These are phyloP conservation scores for Kryphioiulus occultus DNA, from an alignment of 2,888 invertebrate species.

Conservation along the genomic window DNA sequence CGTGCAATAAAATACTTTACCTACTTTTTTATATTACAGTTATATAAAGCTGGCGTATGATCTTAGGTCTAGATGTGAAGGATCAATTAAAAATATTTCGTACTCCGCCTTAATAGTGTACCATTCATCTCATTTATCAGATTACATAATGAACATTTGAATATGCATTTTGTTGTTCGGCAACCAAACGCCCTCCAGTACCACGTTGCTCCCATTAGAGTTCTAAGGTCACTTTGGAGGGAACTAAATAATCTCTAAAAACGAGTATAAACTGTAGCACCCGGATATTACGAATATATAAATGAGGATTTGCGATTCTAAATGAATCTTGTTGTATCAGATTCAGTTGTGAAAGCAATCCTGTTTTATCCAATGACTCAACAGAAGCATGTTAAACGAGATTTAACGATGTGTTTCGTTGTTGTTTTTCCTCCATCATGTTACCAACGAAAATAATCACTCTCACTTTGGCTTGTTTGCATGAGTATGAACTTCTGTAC, in stretches of 20 bases:
- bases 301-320: neutral
- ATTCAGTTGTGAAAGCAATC: neutral
- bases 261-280: neutral
- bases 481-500: neutral
- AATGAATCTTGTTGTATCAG: neutral
- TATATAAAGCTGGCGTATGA: constrained; percentile 1
- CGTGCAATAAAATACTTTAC: neutral
- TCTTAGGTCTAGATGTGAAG: neutral
- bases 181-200: neutral
- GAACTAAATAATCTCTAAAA: neutral
- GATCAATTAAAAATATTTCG: constrained; percentile 1
- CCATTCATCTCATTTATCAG: constrained; percentile 13
- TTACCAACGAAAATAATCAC: neutral
- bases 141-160: constrained; percentile 35
- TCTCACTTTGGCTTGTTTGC: constrained; percentile 1
- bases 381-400: constrained; percentile 20
- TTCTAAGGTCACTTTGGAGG: constrained; percentile 17
- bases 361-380: constrained; percentile 27
- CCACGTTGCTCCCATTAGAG: neutral
- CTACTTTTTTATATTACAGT: neutral
- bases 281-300: neutral
- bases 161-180: neutral
- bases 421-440: neutral
- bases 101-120: constrained; percentile 31
- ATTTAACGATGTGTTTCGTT: constrained; percentile 29